phyloP scores from a whole-genome alignment of 92 coral and sea anemone species.

The Phymanthus crucifer region DNA sequence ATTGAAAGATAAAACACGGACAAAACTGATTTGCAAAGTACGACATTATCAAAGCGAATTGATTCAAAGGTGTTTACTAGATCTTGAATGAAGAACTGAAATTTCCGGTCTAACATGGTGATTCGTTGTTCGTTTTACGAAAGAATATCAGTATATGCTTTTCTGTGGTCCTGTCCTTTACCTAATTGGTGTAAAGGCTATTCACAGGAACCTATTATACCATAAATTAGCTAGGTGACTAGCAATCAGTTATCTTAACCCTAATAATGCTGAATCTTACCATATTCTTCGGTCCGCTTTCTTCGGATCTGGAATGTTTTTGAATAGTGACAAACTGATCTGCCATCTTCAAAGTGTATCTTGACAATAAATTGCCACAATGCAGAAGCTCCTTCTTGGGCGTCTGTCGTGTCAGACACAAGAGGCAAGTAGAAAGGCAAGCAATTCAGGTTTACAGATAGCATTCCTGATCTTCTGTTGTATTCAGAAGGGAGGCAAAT shows the following conservation, averaged over 20 bases:
- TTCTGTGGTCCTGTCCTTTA: too few relatives aligned
- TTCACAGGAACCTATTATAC: too few relatives aligned
- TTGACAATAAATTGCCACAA: slow-evolving; percentile 12
- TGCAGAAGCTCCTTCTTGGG: not conserved
- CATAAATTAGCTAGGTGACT: not conserved
- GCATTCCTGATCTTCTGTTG: not conserved
- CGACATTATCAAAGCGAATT: too few relatives aligned
- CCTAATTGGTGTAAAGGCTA: too few relatives aligned
- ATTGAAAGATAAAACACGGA: too few relatives aligned
- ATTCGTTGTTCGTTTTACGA: too few relatives aligned
- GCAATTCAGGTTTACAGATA: not conserved
- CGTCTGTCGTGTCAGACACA: not conserved
- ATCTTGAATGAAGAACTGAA: too few relatives aligned
- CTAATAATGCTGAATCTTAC: not conserved
- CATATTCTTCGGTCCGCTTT: not conserved
- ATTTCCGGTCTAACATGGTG: too few relatives aligned
- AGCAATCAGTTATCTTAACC: not conserved
- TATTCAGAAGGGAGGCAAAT: slow-evolving; percentile 7
- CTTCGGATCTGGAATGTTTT: slow-evolving; percentile 17
- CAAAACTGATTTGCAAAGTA: too few relatives aligned
- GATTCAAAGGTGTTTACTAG: too few relatives aligned
- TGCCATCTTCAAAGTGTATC: slow-evolving; percentile 12
- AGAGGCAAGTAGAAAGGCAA: not conserved
- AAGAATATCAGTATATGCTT: too few relatives aligned
- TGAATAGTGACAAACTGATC: slow-evolving; percentile 14